Evolutionary conservation across 2,888 invertebrate genomes (phyloP), one percentile per base, ranked within the genome.

Genomic region (Heliconius erato): DNA sequence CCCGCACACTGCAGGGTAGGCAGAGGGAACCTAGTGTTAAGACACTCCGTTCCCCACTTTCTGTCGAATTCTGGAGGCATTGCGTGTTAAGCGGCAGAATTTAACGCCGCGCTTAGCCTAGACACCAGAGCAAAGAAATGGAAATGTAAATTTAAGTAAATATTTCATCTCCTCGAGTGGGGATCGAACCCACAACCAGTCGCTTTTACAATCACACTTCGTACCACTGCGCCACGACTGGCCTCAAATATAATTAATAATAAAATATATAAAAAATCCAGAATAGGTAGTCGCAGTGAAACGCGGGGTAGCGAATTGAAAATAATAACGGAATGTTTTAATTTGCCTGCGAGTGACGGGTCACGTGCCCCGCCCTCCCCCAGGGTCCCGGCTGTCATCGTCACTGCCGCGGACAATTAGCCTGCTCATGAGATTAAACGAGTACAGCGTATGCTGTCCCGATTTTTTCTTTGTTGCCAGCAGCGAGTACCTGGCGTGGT

Each of bases 301-400:
- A 79, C 79, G 85, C 83, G 87, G 86, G 86, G 86, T 88, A 87
- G 86, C 87, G 88, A 87, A 88, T 87, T 89, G 88, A 92, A 94
- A 94, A 95, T 95, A 94, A 94, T 94, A 95, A 92, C 92, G 94
- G 95, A 95, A 95, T 95, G 95, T 95, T 96, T 95, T 96, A 96
- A 96, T 96, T 96, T 95, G 92, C 90, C 96, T 96, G 96, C 94
- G 91, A 93, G 91, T 96, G 96, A 96, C 96, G 94, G 96, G 96
- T 95, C 96, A 96, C 96, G 96, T 96, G 96, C 90, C 89, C 78
- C 68, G 32, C 84, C 87, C 86, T 88, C 88, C 87, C 87, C 86
- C 85, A 84, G 83, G 82, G 49, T 74, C 63, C 89, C 87, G 88
- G 90, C 94, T 94, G 95, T 94, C 95, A 94, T 94, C 92, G 88